These are phyloP conservation scores for Bombyx mori DNA, from an alignment of 1,140 invertebrate genomes.

Conservation along the genomic window ASM3026992v2 NC_085111.1:1779001-1779500, in stretches of 20 bases:
- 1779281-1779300: background rate
- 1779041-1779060: constrained; percentile 42
- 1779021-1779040: too few relatives aligned
- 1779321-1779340: too few relatives aligned
- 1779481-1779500: too few relatives aligned
- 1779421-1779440: too few relatives aligned
- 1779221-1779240: constrained; percentile 88
- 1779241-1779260: constrained; percentile 72
- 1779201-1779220: constrained; percentile 80
- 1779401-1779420: too few relatives aligned
- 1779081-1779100: constrained; percentile 87
- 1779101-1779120: constrained; percentile 83
- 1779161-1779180: constrained; percentile 88
- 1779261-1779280: background rate
- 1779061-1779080: constrained; percentile 71
- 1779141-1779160: constrained; percentile 91
- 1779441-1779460: too few relatives aligned
- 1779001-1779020: too few relatives aligned
- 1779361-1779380: too few relatives aligned
- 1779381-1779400: too few relatives aligned
- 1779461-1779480: too few relatives aligned
- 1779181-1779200: constrained; percentile 81
- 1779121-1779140: constrained; percentile 85
- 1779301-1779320: too few relatives aligned
- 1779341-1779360: too few relatives aligned